A percentile compares a stretch with the other conserved stretches of the same genome.
These are phyloP conservation scores for Actinia tenebrosa DNA, from an alignment of 64 coral and sea anemone genomes.

Conservation along the genomic window DNA sequence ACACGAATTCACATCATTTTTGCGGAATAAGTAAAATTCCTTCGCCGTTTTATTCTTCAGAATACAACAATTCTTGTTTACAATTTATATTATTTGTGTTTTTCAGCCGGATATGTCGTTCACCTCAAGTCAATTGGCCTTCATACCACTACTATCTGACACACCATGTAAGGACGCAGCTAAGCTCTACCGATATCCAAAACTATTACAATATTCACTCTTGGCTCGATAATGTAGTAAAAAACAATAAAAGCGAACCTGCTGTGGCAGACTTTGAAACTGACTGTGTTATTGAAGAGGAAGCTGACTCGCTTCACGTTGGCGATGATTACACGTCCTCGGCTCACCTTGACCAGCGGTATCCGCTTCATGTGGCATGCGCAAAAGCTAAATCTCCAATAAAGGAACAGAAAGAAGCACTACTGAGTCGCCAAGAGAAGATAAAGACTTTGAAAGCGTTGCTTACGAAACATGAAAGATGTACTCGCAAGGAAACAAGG, in stretches of 20 bases:
- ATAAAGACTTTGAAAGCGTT: neutral
- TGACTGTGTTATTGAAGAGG: neutral
- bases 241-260: neutral
- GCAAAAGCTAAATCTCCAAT: neutral
- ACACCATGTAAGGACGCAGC: neutral
- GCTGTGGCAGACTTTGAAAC: neutral
- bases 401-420: neutral
- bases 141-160: slow-evolving; percentile 12
- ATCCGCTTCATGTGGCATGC: neutral
- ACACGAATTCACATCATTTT: no score
- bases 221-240: slow-evolving; percentile 1
- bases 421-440: neutral
- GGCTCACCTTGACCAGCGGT: neutral
- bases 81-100: no score
- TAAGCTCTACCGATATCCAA: neutral
- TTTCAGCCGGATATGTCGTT: neutral
- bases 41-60: no score
- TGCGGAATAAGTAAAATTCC: no score
- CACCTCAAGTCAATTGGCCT: neutral
- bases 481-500: neutral
- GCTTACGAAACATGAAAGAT: slow-evolving; percentile 1
- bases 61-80: no score
- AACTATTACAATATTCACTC: slow-evolving; percentile 6
- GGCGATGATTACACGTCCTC: neutral
- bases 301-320: neutral